Conservation (phyloP, 2,113 vertebrate species). For the Tragelaphus strepsiceros region DNA sequence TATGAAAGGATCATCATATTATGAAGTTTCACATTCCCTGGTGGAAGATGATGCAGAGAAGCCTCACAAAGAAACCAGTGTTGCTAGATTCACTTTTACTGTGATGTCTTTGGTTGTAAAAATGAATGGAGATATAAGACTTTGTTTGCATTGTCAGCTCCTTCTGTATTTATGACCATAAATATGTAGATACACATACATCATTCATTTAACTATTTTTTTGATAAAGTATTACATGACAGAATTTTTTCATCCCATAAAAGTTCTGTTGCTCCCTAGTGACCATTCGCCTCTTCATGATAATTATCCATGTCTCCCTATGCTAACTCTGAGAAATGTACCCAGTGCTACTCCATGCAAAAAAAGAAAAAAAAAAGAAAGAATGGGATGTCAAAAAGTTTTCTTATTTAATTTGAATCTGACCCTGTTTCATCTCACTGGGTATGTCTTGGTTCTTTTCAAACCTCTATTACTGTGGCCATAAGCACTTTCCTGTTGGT, state of each 20-base stretch:
- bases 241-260: not conserved
- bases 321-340: not conserved
- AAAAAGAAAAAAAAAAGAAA: not conserved
- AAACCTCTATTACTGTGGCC: not conserved
- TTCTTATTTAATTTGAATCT: not conserved
- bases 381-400: not conserved
- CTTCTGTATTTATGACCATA: not conserved
- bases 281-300: not conserved
- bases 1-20: not conserved
- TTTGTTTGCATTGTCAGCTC: not conserved
- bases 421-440: not conserved
- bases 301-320: not conserved
- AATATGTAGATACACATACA: not conserved
- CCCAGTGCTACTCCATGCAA: not conserved
- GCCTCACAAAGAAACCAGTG: not conserved
- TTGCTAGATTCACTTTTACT: not conserved
- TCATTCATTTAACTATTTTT: not conserved
- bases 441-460: not conserved
- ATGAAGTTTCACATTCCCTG: not conserved
- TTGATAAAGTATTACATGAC: not conserved
- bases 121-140: not conserved
- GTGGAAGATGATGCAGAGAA: not conserved
- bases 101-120: not conserved
- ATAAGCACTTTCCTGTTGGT: not conserved
- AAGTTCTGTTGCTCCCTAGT: not conserved